Percentiles rank a stretch among this genome's conserved stretches.
Evolutionary conservation across 1,140 invertebrate species (phyloP).

Genomic region (Stegodyphus mimosarum): DNA sequence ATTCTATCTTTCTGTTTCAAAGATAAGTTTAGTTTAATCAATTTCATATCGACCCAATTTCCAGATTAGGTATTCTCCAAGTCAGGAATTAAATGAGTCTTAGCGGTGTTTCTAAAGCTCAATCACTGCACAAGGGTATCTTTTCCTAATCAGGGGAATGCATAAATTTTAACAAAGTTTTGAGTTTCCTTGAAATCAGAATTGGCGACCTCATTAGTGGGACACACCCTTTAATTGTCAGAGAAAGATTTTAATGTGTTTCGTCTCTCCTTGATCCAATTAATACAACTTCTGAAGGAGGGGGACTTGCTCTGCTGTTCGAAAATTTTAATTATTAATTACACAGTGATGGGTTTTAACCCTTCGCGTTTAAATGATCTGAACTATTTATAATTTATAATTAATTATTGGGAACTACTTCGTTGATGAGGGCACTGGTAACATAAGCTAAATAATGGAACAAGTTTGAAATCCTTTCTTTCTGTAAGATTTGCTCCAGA

Average conservation of each 20-base stretch:
- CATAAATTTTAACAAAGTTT: slow-evolving; percentile 44
- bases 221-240: slow-evolving; percentile 54
- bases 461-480: no score
- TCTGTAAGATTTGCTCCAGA: no score
- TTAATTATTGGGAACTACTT: no score
- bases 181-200: slow-evolving; percentile 26
- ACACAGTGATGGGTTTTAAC: slow-evolving; percentile 28
- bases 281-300: slow-evolving; percentile 8
- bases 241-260: slow-evolving; percentile 41
- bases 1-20: no score
- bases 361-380: not conserved
- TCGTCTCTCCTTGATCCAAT: slow-evolving; percentile 37
- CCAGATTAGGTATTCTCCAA: not conserved
- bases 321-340: slow-evolving; percentile 50
- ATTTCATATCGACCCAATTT: not conserved
- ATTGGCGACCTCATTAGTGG: slow-evolving; percentile 41
- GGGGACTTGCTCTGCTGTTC: slow-evolving; percentile 16
- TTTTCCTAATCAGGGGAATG: slow-evolving; percentile 20
- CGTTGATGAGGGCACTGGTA: no score
- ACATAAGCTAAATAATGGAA: no score
- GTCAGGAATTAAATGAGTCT: not conserved
- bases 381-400: no score
- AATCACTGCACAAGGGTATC: slow-evolving; percentile 14
- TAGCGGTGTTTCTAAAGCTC: slow-evolving; percentile 7
- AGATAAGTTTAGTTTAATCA: not conserved